Conservation (phyloP, 35 echinoderm and acorn worm genomes). For the Amphiura filiformis region DNA sequence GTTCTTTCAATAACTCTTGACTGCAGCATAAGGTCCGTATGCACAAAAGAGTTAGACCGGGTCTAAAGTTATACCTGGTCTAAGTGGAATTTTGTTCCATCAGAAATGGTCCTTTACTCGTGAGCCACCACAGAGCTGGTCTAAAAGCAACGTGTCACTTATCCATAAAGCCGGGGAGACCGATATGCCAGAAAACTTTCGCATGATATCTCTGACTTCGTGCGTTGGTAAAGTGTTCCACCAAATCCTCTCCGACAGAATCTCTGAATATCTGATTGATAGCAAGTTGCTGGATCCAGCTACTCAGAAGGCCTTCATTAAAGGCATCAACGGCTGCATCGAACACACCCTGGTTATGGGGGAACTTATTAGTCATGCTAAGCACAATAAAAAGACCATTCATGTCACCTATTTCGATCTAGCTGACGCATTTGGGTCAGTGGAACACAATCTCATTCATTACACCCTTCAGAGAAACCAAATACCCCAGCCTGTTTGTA, state of each 20-base stretch:
- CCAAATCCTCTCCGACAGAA: constrained; percentile 7
- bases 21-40: neutral
- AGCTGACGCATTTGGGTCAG: constrained; percentile 20
- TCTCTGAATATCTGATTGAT: neutral
- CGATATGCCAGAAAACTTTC: too few species aligned
- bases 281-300: neutral
- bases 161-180: too few species aligned
- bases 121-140: too few species aligned
- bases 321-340: constrained; percentile 16
- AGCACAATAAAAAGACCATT: neutral
- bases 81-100: too few species aligned
- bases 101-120: too few species aligned
- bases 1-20: too few species aligned
- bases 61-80: too few species aligned
- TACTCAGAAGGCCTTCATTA: constrained; percentile 22
- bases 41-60: too few species aligned
- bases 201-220: too few species aligned
- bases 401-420: constrained; percentile 32
- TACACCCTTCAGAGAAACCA: neutral
- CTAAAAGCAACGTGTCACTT: too few species aligned
- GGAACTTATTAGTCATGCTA: neutral
- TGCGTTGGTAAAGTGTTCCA: constrained; percentile 24
- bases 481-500: neutral
- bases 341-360: constrained; percentile 21
- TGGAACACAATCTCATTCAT: neutral